Evolutionary conservation across 2,888 invertebrate species (phyloP).

Genomic region (Strigamia maritima): DNA sequence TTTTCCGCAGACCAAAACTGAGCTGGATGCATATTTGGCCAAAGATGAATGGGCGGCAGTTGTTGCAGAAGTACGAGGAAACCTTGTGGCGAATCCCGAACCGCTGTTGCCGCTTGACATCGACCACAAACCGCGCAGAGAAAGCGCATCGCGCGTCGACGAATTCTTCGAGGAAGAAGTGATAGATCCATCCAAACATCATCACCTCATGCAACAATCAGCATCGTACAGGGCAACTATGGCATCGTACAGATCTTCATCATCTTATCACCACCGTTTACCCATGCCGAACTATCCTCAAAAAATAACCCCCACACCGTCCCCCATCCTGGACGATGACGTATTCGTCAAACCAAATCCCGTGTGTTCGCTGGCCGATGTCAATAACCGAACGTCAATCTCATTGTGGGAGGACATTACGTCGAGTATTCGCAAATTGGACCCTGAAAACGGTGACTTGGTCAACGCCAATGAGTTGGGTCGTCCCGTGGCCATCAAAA

Average conservation of each 20-base stretch:
- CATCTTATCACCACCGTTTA: slow-evolving; percentile 17
- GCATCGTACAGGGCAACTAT: neutral
- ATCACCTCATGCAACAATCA: slow-evolving; percentile 35
- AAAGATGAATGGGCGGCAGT: slow-evolving; percentile 60
- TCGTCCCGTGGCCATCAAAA: slow-evolving; percentile 37
- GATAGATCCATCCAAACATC: slow-evolving; percentile 8
- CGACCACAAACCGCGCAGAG: slow-evolving; percentile 57
- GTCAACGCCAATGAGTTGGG: slow-evolving; percentile 50
- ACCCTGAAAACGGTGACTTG: slow-evolving; percentile 86
- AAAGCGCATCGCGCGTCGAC: slow-evolving; percentile 63
- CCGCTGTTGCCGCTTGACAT: slow-evolving; percentile 44
- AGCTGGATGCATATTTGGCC: slow-evolving; percentile 74
- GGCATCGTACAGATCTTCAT: neutral
- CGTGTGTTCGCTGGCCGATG: slow-evolving; percentile 38
- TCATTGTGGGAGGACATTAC: slow-evolving; percentile 86
- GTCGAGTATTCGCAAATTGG: slow-evolving; percentile 83
- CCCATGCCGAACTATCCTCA: slow-evolving; percentile 15
- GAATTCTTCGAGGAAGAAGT: slow-evolving; percentile 60
- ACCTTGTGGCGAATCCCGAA: slow-evolving; percentile 42
- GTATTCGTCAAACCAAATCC: slow-evolving; percentile 71
- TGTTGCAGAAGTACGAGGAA: slow-evolving; percentile 37
- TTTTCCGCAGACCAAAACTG: slow-evolving; percentile 49
- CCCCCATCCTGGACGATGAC: slow-evolving; percentile 66
- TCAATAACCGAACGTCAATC: slow-evolving; percentile 11
- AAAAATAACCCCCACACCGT: neutral